Percentiles rank a stretch among this genome's conserved stretches.
Conservation (phyloP, 2,797 vertebrate species). For the Betta splendens region DNA sequence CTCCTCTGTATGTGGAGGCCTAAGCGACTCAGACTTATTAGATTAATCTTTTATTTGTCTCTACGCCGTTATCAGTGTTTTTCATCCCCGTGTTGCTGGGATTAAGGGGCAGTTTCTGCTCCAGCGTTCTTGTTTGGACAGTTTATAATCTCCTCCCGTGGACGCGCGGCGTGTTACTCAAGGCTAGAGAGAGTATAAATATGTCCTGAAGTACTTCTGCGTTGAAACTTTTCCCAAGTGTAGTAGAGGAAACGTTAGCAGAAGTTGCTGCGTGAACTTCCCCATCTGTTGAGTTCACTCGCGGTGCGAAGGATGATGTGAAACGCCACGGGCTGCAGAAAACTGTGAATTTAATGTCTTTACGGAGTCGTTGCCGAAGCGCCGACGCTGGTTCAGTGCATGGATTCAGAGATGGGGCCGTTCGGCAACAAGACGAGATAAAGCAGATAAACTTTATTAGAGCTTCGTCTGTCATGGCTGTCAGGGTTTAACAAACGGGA, state of each 20-base stretch:
- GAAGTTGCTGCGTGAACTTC: not conserved
- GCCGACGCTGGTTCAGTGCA: too few species aligned
- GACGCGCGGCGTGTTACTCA: slow-evolving; percentile 22
- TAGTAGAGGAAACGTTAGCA: not conserved
- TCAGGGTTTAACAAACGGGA: too few species aligned
- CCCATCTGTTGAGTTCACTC: not conserved
- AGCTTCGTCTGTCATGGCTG: too few species aligned
- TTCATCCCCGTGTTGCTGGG: slow-evolving; percentile 68
- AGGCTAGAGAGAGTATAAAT: slow-evolving; percentile 7
- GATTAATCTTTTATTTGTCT: slow-evolving; percentile 77
- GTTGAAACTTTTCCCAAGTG: slow-evolving; percentile 5
- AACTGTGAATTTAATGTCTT: not conserved
- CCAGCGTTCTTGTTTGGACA: slow-evolving; percentile 52
- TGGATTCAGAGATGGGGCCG: too few species aligned
- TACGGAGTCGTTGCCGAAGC: not conserved
- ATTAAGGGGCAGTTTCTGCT: slow-evolving; percentile 62
- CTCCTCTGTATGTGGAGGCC: slow-evolving; percentile 55
- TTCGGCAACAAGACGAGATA: too few species aligned
- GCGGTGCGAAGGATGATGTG: not conserved
- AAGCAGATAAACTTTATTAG: too few species aligned
- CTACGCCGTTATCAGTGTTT: slow-evolving; percentile 61
- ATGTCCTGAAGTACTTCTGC: slow-evolving; percentile 7
- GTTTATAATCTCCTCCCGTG: slow-evolving; percentile 48
- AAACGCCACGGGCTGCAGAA: not conserved
- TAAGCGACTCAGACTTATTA: slow-evolving; percentile 64